Percentiles rank a stretch among this genome's conserved stretches.
Conservation (phyloP, 2,888 invertebrate genomes). For the Lycaena phlaeas region DNA sequence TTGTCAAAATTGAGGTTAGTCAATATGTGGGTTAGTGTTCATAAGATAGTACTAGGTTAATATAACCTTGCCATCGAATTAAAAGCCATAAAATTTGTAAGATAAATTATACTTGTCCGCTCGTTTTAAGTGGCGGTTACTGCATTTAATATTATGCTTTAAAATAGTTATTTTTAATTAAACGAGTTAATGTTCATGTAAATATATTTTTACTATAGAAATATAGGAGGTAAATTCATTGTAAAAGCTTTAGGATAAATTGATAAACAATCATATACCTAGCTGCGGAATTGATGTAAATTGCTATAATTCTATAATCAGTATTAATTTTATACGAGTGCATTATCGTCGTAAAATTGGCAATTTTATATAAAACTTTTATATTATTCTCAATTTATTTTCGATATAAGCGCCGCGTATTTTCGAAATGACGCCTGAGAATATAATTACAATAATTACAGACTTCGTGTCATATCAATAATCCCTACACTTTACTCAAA, state of each 20-base stretch:
- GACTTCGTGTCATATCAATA: no score
- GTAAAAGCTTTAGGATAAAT: no score
- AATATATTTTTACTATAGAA: no score
- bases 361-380: not conserved
- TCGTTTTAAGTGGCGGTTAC: not conserved
- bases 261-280: no score
- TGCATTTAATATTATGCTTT: no score
- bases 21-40: slow-evolving; percentile 2
- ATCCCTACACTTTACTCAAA: no score
- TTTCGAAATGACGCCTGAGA: not conserved
- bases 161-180: no score
- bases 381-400: not conserved
- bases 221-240: no score
- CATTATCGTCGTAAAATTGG: not conserved
- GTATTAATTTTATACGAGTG: not conserved
- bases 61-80: not conserved
- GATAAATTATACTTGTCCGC: not conserved
- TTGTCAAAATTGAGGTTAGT: not conserved
- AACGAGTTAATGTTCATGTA: no score
- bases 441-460: no score
- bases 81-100: slow-evolving; percentile 2
- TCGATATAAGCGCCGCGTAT: not conserved
- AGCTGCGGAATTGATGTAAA: no score
- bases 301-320: not conserved
- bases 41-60: not conserved